Evolutionary conservation across 2,888 invertebrate genomes (phyloP), one percentile per base, ranked within the genome.

Genomic region (Eupithecia subumbrata): DNA sequence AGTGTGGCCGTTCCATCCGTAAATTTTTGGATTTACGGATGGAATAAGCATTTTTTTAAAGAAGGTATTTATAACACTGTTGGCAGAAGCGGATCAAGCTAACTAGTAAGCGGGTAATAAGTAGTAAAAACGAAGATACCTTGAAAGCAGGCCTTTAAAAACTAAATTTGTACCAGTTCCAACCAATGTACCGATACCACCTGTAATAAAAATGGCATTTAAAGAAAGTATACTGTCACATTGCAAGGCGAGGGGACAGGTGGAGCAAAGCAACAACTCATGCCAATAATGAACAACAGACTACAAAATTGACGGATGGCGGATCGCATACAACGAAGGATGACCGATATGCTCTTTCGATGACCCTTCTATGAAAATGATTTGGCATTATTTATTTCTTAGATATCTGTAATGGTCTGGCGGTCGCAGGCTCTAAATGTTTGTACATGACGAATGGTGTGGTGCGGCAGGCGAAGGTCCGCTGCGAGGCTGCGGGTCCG

Each of bases 161-260:
- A 97, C 97, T 76, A 98, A 93, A 92, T 98, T 98, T 9, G 97
- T 97, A 40, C 95, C 97, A 18, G 96, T 96, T 18, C 97, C 97
- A 71, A 97, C 96, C 69, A 97, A 91, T 43, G 97, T 97, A 11
- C 97, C 98, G 74, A 97, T 96, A 11, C 97, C 97, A 79, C 96
- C 98, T 87, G 81, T 0, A 80, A 80, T 60, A 8, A 68, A 73
- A 18, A 52, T 48, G 1, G 0, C 5, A 18, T 14, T 9, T 12
- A 12, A 74, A 12, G 73, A 64, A 18, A 48, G 16, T 48, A 18
- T 14, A 16, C 16, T 14, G 45, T 22, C 11, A 52, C 22, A 11
- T 56, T 22, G 56, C n/a, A 22, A 22, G 56, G 56, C n/a, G n/a
- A 22, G 56, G 22, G 12, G 22, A 52, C 18, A 8, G 18, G 8